Evolutionary conservation across 2,113 vertebrate genomes (phyloP), one percentile per base, ranked within the genome.

Genomic region (Ranitomeya imitator): DNA sequence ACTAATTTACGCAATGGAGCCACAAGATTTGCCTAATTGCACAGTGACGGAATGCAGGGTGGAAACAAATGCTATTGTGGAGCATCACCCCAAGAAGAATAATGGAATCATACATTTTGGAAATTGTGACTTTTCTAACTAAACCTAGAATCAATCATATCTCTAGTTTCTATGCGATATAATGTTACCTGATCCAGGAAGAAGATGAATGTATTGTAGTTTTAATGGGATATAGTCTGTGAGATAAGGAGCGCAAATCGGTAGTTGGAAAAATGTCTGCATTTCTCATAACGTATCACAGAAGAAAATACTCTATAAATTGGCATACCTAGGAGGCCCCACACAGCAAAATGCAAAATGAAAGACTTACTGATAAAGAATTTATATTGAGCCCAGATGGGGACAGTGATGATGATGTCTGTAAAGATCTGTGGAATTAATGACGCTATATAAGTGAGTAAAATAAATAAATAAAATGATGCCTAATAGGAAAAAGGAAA

Each of bases 11-110:
- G 21, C n/a, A 54, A 4, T 69, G 63, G 19, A 84, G 51, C 14
- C 45, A 26, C 61, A 83, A 83, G 45, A n/a, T 83, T 69, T 83
- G 69, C 82, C 63, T n/a, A 67, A 31, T 31, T 11, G 5, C 60
- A 83, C 18, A 26, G 60, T 52, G 37, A 65, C 15, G 71, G n/a
- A 26, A 51, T 3, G 31, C 71, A 4, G 61, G 31, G 54, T 26
- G 82, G 82, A 51, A 84, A 84, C n/a, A 12, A 80, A 19, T 54
- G 11, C 19, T 83, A 63, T 21, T 45, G 31, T 52, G 19, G 26
- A 83, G 31, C 60, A 14, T 5, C 37, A 51, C 11, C 59, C 60
- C n/a, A 45, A 21, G 59, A 11, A 7, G 73, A 52, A 52, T 52
- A 76, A 51, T 45, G 45, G 15, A 74, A 4, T 73, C 69, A 7